These are phyloP conservation scores for Steinernema khuongi DNA, from an alignment of 1,140 invertebrate genomes.

Conservation along the genomic window DNA sequence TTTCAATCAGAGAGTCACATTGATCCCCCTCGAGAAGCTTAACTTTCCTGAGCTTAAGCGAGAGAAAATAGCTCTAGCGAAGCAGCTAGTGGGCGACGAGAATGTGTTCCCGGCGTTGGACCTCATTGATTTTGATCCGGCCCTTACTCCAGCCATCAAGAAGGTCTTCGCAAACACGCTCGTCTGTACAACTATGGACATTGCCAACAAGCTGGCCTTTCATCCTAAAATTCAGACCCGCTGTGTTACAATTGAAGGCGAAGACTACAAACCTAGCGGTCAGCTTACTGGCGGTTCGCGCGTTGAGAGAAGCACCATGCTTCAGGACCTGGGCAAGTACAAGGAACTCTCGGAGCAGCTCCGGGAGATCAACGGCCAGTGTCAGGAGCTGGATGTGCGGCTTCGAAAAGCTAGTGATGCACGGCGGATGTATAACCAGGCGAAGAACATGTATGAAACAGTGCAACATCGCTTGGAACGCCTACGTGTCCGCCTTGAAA, in stretches of 20 bases:
- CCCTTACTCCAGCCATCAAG: neutral
- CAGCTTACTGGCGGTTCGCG: conserved; percentile 19
- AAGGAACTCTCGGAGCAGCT: neutral
- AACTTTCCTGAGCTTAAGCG: neutral
- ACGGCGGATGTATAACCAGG: neutral
- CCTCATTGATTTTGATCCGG: neutral
- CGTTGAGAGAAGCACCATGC: neutral
- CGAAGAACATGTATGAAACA: neutral
- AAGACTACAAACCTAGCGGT: conserved; percentile 23
- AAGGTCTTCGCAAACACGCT: neutral
- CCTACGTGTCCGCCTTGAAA: neutral
- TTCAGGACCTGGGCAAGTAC: neutral
- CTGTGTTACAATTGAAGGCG: conserved; percentile 16
- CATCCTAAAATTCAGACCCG: neutral
- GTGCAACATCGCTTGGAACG: neutral
- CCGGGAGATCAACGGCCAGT: neutral
- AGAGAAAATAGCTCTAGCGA: neutral
- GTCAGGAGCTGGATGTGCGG: neutral
- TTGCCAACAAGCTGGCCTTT: neutral
- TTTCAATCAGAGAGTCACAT: neutral
- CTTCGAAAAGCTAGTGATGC: neutral
- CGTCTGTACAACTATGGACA: neutral
- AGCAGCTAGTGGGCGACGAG: neutral
- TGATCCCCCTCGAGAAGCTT: neutral
- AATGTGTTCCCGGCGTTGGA: neutral